Evolutionary conservation across 2,888 invertebrate species (phyloP).

Genomic region (Chrysomela aeneicollis): DNA sequence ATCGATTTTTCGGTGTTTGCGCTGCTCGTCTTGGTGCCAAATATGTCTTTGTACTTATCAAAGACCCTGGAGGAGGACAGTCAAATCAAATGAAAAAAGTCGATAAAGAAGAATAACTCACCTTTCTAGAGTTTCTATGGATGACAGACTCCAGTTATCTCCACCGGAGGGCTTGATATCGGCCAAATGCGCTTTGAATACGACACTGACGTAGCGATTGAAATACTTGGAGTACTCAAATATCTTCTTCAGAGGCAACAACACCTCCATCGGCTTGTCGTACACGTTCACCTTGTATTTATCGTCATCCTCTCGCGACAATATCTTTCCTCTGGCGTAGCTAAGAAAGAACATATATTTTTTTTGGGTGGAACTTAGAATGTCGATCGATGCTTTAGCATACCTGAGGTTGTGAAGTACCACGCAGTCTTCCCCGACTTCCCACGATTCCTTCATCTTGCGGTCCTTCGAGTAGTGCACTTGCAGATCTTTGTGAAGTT

Average conservation of each 20-base stretch:
- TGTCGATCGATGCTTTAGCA: too few relatives aligned
- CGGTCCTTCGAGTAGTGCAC: slow-evolving; percentile 44
- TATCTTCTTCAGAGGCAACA: slow-evolving; percentile 44
- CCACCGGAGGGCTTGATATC: slow-evolving; percentile 76
- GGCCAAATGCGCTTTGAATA: slow-evolving; percentile 73
- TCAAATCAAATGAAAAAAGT: neutral
- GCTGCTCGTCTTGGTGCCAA: slow-evolving; percentile 63
- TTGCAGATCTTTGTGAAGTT: slow-evolving; percentile 47
- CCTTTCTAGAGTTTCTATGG: slow-evolving; percentile 66
- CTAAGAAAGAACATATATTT: neutral
- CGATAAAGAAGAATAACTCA: neutral
- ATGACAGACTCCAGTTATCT: slow-evolving; percentile 67
- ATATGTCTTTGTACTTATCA: slow-evolving; percentile 63
- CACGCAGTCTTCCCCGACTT: slow-evolving; percentile 58
- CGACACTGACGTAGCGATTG: slow-evolving; percentile 64
- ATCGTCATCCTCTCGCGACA: slow-evolving; percentile 59
- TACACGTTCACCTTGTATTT: slow-evolving; percentile 68
- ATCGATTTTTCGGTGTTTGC: slow-evolving; percentile 34
- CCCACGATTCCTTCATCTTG: slow-evolving; percentile 39
- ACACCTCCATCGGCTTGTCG: slow-evolving; percentile 70
- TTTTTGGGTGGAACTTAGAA: too few relatives aligned
- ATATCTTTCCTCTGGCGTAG: slow-evolving; percentile 72
- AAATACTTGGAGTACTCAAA: slow-evolving; percentile 58
- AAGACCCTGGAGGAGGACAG: slow-evolving; percentile 54
- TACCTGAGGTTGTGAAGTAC: slow-evolving; percentile 52